These are phyloP conservation scores for Ploceus nigricollis DNA, from an alignment of 2,113 vertebrate species.

Conservation along the genomic window DNA sequence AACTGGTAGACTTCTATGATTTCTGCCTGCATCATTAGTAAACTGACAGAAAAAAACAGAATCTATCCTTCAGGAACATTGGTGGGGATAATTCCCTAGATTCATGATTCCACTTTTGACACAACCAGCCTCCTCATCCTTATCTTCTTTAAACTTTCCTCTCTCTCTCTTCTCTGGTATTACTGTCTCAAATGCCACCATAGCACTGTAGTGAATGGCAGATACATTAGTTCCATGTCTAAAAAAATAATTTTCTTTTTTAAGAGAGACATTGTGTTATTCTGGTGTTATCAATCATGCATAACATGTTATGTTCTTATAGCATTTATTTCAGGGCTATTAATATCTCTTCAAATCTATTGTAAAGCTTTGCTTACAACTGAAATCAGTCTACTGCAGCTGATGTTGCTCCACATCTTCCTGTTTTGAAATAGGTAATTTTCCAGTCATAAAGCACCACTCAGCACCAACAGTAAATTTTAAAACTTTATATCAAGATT, in stretches of 20 bases:
- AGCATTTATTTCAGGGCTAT: not conserved
- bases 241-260: not conserved
- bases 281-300: not conserved
- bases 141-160: not conserved
- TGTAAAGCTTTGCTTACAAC: not conserved
- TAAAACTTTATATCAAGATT: not conserved
- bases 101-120: not conserved
- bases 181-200: not conserved
- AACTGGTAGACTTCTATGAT: not conserved
- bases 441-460: not conserved
- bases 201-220: not conserved
- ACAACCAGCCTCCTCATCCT: not conserved
- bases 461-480: not conserved
- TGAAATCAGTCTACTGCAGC: not conserved
- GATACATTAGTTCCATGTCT: not conserved
- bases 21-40: not conserved
- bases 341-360: not conserved
- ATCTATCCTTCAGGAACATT: not conserved
- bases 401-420: not conserved
- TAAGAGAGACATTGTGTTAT: not conserved
- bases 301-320: not conserved
- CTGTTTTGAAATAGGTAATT: not conserved
- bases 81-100: not conserved
- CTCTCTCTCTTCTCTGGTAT: not conserved
- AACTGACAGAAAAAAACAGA: not conserved